Evolutionary conservation across 2,888 invertebrate species (phyloP), one percentile per base, ranked within the genome.

Genomic region (Sarcophaga caerulescens): DNA sequence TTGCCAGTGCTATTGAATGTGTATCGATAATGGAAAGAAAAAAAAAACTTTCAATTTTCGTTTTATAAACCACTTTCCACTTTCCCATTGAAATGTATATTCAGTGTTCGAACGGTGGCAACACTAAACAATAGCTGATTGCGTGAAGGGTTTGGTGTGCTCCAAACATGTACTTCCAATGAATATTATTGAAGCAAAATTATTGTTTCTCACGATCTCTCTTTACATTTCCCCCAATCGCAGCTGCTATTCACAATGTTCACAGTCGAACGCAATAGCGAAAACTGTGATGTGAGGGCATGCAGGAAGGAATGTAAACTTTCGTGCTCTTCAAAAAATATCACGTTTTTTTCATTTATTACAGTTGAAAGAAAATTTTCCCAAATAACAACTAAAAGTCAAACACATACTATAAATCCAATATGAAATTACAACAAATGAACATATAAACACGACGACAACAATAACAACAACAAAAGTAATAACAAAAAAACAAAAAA

Each of bases 381-480:
- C 60, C 75, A 82, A 82, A 85, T 62, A 85, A 75, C 75, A 82
- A 85, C 82, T 79, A 75, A 85, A 85, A 81, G 70, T 79, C 85
- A 85, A 85, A 82, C 62, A 62, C 68, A 75, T 62, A n/a, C n/a
- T n/a, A 75, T 63, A 75, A 62, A 69, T 57, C 10, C 57, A 63
- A 52, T n/a, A 63, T 10, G 57, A 75, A 75, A 75, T 63, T 75
- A 75, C 75, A 69, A 25, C 74, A 75, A 81, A 75, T 70, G 57
- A 63, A 52, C 19, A 21, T 11, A 14, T 17, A 17, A 14, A 17
- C 52, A 52, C 14, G 4, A 52, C 52, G 17, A 52, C 52, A 52
- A 52, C 17, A 14, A 47, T 2, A 47, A 12, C 47, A 52, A 52
- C 17, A 14, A 47, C 12, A 47, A 12, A 10, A 14, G 11, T 14